Conservation (phyloP, 2,797 vertebrate species). For the Lacerta viridis region DNA sequence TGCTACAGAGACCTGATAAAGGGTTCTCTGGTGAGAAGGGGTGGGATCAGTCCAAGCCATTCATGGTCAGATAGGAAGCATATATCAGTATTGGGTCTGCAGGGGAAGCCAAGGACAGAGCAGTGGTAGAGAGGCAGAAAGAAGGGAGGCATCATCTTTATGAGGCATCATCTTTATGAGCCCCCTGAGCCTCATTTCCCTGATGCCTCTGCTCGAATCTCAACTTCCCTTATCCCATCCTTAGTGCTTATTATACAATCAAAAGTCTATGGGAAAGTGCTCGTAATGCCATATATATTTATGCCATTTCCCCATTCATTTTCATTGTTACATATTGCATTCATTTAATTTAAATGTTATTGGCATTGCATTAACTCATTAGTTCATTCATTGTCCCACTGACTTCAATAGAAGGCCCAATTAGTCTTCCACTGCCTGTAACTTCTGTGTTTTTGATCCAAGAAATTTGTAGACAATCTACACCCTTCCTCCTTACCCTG, state of each 20-base stretch:
- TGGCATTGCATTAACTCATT: neutral
- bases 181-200: neutral
- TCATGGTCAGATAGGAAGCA: neutral
- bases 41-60: neutral
- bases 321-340: neutral
- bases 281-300: neutral
- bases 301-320: neutral
- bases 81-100: too few relatives aligned
- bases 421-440: neutral
- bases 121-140: neutral
- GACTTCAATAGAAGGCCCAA: neutral
- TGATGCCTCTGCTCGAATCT: too few relatives aligned
- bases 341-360: neutral
- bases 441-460: neutral
- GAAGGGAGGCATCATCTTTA: too few relatives aligned
- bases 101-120: neutral
- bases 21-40: neutral
- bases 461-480: neutral
- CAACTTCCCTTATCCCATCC: neutral
- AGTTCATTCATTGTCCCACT: neutral
- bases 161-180: too few relatives aligned
- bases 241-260: neutral
- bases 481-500: too few relatives aligned
- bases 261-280: neutral
- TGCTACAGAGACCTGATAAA: neutral